A percentile compares a stretch with the other conserved stretches of the same genome.
Conservation (phyloP, 1,140 invertebrate species). For the Pygmarrhopalites habei region DNA sequence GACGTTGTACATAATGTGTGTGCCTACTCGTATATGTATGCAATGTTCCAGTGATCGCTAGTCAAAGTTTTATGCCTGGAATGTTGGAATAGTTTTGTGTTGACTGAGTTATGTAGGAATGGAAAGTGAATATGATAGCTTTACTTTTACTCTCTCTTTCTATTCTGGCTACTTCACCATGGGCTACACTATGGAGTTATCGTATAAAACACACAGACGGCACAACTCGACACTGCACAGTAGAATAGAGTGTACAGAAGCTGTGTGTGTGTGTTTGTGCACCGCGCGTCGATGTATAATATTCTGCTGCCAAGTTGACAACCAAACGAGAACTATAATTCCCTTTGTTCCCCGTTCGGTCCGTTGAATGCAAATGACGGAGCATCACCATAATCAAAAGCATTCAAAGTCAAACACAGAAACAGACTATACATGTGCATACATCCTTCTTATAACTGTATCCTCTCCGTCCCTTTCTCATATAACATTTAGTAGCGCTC, state of each 20-base stretch:
- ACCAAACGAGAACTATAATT: slow-evolving; percentile 7
- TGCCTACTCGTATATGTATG: too few species aligned
- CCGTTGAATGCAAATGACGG: slow-evolving; percentile 1
- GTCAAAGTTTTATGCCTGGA: too few species aligned
- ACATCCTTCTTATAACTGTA: too few species aligned
- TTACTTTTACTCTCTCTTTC: neutral
- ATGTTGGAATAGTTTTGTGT: too few species aligned
- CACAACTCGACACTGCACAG: neutral
- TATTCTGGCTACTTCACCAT: neutral
- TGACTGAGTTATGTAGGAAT: too few species aligned
- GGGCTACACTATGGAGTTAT: neutral
- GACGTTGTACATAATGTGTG: too few species aligned
- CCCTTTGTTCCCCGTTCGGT: slow-evolving; percentile 5
- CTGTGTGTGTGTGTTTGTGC: too few species aligned
- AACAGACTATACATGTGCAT: neutral
- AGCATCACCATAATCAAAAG: slow-evolving; percentile 6
- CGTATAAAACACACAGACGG: neutral
- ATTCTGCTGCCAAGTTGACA: slow-evolving; percentile 1
- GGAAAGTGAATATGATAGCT: neutral
- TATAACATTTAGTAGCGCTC: slow-evolving; percentile 11
- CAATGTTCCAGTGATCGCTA: too few species aligned
- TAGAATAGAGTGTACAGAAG: neutral
- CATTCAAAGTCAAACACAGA: slow-evolving; percentile 11
- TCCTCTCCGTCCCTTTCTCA: too few species aligned
- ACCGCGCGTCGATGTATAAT: too few species aligned